phyloP scores from a whole-genome alignment of 1,140 invertebrate genomes.

The Lordiphosa collinella region DNA sequence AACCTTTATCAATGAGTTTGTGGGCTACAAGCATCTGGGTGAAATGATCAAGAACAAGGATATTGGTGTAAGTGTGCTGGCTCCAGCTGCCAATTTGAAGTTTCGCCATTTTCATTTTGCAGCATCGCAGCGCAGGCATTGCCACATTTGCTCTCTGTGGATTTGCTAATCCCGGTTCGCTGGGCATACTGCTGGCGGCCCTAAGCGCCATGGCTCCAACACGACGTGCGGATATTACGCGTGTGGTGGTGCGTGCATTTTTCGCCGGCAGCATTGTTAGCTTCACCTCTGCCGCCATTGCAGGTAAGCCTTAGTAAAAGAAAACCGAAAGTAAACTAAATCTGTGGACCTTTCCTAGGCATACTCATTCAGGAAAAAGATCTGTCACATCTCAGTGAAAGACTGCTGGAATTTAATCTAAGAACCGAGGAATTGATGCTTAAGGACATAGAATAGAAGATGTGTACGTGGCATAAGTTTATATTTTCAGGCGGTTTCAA shows the following conservation, averaged over 20 bases:
- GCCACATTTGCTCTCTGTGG: slow-evolving; percentile 96
- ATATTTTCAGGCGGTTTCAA: too few relatives aligned
- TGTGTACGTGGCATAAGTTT: too few relatives aligned
- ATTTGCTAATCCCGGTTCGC: slow-evolving; percentile 41
- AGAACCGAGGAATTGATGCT: too few relatives aligned
- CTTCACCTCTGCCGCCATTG: slow-evolving; percentile 38
- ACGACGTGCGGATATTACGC: slow-evolving; percentile 17
- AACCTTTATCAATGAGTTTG: slow-evolving; percentile 93
- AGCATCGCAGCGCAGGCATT: slow-evolving; percentile 87
- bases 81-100: background rate
- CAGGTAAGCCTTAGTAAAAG: slow-evolving; percentile 19
- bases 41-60: slow-evolving; percentile 81
- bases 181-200: slow-evolving; percentile 37
- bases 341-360: slow-evolving; percentile 5
- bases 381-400: background rate
- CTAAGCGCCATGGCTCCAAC: slow-evolving; percentile 32
- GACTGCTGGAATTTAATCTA: background rate
- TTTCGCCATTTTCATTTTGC: slow-evolving; percentile 9
- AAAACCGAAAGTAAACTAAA: background rate
- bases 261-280: slow-evolving; percentile 42
- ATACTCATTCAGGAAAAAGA: slow-evolving; percentile 16
- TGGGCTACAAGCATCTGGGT: slow-evolving; percentile 89
- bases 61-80: slow-evolving; percentile 82
- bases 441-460: too few relatives aligned
- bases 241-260: slow-evolving; percentile 23